Evolutionary conservation across 2,888 invertebrate species (phyloP), one percentile per base, ranked within the genome.

Genomic region (Chrysolina haemoptera): DNA sequence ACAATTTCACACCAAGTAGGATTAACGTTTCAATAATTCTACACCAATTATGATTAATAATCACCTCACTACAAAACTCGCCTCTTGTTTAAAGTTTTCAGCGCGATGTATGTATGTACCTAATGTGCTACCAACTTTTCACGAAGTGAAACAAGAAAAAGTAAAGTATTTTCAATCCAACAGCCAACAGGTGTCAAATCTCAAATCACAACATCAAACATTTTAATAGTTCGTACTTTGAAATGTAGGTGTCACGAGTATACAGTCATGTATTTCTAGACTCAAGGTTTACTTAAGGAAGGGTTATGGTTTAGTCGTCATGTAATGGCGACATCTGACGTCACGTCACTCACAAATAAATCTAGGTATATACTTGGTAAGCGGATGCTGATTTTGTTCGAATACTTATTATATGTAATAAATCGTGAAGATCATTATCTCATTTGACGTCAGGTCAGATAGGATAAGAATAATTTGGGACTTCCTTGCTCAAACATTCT

Each of bases 141-240:
- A 59, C 59, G 18, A 53, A 53, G 50, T 59, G 16, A 53, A 46
- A 40, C 50, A 67, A 18, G 35, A 48, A 35, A 66, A 66, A 50
- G n/a, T 22, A 67, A 66, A 63, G 14, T 41, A 20, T 63, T 65
- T 48, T 65, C 53, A 67, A 27, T 48, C n/a, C 67, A 67, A 67
- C 67, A 67, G 67, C n/a, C 67, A 67, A 67, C 67, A 67, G 67
- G 67, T 67, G 67, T 67, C 67, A 67, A 46, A 53, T 53, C 1
- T n/a, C n/a, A n/a, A n/a, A n/a, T n/a, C n/a, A 18, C n/a, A 59
- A 59, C 59, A 14, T 35, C 22, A 22, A 27, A n/a, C 59, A n/a
- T 35, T 18, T 1, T 6, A 1, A 14, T 59, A 59, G 59, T 59
- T 16, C n/a, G 11, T 6, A 59, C 14, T 59, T 35, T 59, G n/a